Evolutionary conservation across 2,888 invertebrate genomes (phyloP).

Genomic region (Leptopterna dolabrata): DNA sequence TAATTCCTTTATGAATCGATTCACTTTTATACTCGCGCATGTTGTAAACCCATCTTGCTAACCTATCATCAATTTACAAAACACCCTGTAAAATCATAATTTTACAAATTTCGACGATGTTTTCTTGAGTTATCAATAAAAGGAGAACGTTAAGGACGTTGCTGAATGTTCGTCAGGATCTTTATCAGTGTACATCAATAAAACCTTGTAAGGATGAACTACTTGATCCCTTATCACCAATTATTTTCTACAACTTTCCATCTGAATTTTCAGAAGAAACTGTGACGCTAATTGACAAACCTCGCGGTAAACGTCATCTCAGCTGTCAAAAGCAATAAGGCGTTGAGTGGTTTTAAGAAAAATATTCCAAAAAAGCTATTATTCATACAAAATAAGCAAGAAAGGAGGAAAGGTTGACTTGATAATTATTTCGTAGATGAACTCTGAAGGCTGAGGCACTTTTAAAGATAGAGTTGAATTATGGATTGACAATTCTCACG

Average conservation of each 20-base stretch:
- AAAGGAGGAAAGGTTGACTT: neutral
- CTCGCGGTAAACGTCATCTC: neutral
- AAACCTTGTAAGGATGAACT: too few species aligned
- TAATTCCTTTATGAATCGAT: too few species aligned
- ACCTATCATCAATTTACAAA: too few species aligned
- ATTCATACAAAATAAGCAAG: neutral
- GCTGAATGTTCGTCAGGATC: too few species aligned
- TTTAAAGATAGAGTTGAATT: neutral
- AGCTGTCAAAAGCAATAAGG: neutral
- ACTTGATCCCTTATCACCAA: too few species aligned
- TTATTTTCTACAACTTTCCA: neutral
- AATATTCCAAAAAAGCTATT: neutral
- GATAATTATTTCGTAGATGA: neutral
- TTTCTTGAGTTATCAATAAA: too few species aligned
- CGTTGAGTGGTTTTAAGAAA: neutral
- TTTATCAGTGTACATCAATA: too few species aligned
- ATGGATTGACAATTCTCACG: neutral
- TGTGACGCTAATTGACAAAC: neutral
- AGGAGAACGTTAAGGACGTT: too few species aligned
- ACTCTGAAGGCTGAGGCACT: neutral
- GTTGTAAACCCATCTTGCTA: too few species aligned
- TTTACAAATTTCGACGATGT: too few species aligned
- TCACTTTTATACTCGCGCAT: too few species aligned
- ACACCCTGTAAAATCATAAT: too few species aligned
- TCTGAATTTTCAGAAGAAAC: neutral